A percentile compares a stretch with the other conserved stretches of the same genome.
phyloP scores from a whole-genome alignment of 2,113 vertebrate species.

The Holacanthus passer region DNA sequence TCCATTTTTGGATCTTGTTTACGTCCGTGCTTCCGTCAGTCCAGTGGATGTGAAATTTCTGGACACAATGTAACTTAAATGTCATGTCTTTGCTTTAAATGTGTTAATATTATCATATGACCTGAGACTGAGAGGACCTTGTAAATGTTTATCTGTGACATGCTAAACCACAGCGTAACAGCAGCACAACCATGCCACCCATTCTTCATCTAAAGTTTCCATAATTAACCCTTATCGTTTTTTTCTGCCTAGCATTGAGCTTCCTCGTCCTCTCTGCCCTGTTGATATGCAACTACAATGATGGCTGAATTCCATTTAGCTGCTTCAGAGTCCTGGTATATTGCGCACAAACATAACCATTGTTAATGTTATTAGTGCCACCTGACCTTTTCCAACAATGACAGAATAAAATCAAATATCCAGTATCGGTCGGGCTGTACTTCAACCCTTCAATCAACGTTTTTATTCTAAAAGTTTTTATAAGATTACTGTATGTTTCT shows the following conservation, averaged over 20 bases:
- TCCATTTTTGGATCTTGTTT: not conserved
- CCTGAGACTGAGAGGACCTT: not conserved
- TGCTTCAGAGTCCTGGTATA: not conserved
- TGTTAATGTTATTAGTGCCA: too few species aligned
- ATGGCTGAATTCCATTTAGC: not conserved
- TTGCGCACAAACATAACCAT: not conserved
- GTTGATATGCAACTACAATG: not conserved
- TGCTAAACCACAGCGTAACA: too few species aligned
- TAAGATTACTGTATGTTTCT: conserved; percentile 42
- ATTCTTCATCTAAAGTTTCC: not conserved
- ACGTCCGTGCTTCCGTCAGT: not conserved
- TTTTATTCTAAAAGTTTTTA: conserved; percentile 51
- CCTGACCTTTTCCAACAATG: too few species aligned
- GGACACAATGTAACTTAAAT: too few species aligned
- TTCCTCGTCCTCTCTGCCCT: not conserved
- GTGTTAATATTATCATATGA: not conserved
- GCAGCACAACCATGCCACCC: too few species aligned
- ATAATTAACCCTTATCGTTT: not conserved
- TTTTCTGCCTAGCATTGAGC: not conserved
- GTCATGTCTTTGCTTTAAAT: not conserved
- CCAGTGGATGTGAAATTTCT: not conserved
- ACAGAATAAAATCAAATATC: conserved; percentile 1
- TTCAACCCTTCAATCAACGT: conserved; percentile 34
- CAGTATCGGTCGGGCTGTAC: not conserved
- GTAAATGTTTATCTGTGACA: too few species aligned